phyloP scores from a whole-genome alignment of 1,140 invertebrate species.

The Nebria ingens region DNA sequence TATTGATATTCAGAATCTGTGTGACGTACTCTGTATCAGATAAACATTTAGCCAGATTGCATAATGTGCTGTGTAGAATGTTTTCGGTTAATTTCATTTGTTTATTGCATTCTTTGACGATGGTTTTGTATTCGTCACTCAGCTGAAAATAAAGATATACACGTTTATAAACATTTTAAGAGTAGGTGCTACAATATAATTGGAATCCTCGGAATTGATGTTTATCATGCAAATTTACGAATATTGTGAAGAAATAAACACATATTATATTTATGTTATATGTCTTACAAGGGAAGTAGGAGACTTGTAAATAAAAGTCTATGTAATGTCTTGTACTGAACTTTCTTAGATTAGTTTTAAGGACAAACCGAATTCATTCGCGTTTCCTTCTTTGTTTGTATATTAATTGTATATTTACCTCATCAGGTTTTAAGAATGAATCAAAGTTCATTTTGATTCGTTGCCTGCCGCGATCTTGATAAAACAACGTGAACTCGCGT shows the following conservation, averaged over 20 bases:
- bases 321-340: no score
- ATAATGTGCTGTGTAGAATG: slow-evolving; percentile 49
- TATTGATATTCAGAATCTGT: slow-evolving; percentile 61
- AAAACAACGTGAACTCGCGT: slow-evolving; percentile 69
- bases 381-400: neutral
- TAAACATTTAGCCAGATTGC: slow-evolving; percentile 53
- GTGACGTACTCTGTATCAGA: slow-evolving; percentile 59
- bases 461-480: slow-evolving; percentile 54
- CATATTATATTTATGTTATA: no score
- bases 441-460: slow-evolving; percentile 60
- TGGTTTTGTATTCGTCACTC: slow-evolving; percentile 46
- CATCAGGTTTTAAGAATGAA: slow-evolving; percentile 47
- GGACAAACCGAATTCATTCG: slow-evolving; percentile 1
- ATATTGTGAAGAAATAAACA: no score
- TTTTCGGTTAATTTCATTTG: slow-evolving; percentile 55
- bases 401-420: slow-evolving; percentile 38
- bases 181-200: no score
- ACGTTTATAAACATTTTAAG: slow-evolving; percentile 10
- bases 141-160: slow-evolving; percentile 38
- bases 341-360: no score
- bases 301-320: no score
- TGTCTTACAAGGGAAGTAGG: no score
- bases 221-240: no score
- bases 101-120: slow-evolving; percentile 54
- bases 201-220: neutral